Evolutionary conservation across 2,113 vertebrate species (phyloP).

Genomic region (Gorsachius goisagi): DNA sequence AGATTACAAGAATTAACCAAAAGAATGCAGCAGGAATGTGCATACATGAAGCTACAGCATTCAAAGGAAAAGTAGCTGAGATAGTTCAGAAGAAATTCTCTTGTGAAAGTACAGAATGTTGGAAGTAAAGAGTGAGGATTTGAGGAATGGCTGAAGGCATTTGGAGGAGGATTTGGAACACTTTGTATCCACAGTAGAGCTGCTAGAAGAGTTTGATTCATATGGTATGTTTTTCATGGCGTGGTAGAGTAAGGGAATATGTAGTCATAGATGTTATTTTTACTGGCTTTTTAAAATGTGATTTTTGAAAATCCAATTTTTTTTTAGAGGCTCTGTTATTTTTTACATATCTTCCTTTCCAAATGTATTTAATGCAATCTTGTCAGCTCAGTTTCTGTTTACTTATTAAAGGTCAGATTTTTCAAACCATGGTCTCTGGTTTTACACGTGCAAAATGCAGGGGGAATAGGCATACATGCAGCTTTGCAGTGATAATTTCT

Average conservation of each 20-base stretch:
- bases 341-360: not conserved
- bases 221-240: constrained; percentile 17
- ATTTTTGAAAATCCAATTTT: constrained; percentile 43
- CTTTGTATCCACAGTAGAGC: not conserved
- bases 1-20: not conserved
- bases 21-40: not conserved
- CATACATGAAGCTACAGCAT: not conserved
- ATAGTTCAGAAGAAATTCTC: not conserved
- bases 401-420: constrained; percentile 25
- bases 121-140: not conserved
- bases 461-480: not conserved
- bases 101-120: not conserved
- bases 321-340: constrained; percentile 28
- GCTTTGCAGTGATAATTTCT: not conserved
- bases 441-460: not conserved
- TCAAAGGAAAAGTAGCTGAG: not conserved
- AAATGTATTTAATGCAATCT: constrained; percentile 10
- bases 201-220: not conserved
- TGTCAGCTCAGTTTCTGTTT: constrained; percentile 21
- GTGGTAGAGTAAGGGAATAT: not conserved
- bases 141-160: not conserved
- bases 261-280: constrained; percentile 35
- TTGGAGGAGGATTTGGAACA: not conserved
- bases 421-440: not conserved
- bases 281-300: constrained; percentile 9